These are phyloP conservation scores for Prenolepis imparis DNA, from an alignment of 2,888 invertebrate genomes.

Conservation along the genomic window DNA sequence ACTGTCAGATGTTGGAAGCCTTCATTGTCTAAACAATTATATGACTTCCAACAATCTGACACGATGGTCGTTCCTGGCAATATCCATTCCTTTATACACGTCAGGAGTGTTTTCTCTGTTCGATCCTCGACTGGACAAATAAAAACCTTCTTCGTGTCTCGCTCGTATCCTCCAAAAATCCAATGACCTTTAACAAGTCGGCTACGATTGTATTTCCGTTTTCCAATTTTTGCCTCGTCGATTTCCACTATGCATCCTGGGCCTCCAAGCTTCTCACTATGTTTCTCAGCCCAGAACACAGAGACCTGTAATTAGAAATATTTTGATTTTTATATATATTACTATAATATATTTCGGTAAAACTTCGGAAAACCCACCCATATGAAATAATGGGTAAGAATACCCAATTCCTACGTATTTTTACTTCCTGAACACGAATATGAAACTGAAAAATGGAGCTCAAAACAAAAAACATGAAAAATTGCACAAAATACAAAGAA, in stretches of 20 bases:
- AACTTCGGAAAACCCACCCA: too few relatives aligned
- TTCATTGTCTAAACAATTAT: too few relatives aligned
- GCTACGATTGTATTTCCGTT: neutral
- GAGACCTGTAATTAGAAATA: neutral
- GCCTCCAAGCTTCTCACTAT: neutral
- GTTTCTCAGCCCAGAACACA: neutral
- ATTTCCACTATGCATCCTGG: neutral
- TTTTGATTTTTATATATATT: too few relatives aligned
- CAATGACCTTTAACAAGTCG: neutral
- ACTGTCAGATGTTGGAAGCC: too few relatives aligned
- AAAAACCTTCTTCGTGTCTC: too few relatives aligned
- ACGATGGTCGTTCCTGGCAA: neutral
- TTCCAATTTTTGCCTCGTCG: neutral
- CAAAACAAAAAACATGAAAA: too few relatives aligned
- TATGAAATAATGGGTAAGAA: too few relatives aligned
- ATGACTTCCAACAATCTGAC: neutral
- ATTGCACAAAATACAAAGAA: too few relatives aligned
- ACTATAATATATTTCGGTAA: too few relatives aligned
- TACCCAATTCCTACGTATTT: too few relatives aligned
- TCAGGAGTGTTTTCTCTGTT: neutral
- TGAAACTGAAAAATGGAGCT: too few relatives aligned
- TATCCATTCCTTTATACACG: neutral
- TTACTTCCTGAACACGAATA: too few relatives aligned
- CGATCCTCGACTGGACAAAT: neutral
- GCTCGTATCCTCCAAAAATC: neutral